Evolutionary conservation across 2,113 vertebrate species (phyloP).

Genomic region (Barnardius zonarius): DNA sequence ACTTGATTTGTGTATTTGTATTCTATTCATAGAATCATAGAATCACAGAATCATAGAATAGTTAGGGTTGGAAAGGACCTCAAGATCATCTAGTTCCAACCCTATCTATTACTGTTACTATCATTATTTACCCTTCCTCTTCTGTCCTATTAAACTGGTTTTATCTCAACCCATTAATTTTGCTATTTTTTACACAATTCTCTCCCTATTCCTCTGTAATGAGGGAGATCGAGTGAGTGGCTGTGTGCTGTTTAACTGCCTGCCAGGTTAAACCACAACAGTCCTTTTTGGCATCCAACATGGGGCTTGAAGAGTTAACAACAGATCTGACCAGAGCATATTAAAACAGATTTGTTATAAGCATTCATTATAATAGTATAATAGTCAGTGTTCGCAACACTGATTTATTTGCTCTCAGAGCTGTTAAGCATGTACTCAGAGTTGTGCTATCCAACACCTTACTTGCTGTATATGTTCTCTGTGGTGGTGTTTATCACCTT

Average conservation of each 20-base stretch:
- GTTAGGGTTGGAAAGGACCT: too few relatives aligned
- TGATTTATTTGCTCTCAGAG: not conserved
- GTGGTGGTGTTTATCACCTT: not conserved
- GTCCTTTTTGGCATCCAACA: not conserved
- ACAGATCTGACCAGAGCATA: not conserved
- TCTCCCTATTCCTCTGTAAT: not conserved
- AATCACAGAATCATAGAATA: too few relatives aligned
- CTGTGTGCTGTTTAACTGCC: not conserved
- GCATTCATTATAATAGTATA: not conserved
- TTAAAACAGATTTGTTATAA: not conserved
- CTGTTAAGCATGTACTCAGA: not conserved
- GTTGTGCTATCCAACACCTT: not conserved
- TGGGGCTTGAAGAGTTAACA: not conserved
- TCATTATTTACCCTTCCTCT: not conserved
- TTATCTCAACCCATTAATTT: not conserved
- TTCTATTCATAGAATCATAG: not conserved
- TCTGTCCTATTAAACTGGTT: not conserved
- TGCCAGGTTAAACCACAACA: not conserved
- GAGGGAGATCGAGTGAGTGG: accelerated
- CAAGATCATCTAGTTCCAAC: too few relatives aligned
- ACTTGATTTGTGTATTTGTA: not conserved
- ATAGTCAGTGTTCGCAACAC: not conserved
- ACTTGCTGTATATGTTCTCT: not conserved
- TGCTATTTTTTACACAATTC: not conserved
- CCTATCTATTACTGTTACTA: not conserved